Evolutionary conservation across 2,888 invertebrate genomes (phyloP), one percentile per base, ranked within the genome.

Genomic region (Hecatera dysodea): DNA sequence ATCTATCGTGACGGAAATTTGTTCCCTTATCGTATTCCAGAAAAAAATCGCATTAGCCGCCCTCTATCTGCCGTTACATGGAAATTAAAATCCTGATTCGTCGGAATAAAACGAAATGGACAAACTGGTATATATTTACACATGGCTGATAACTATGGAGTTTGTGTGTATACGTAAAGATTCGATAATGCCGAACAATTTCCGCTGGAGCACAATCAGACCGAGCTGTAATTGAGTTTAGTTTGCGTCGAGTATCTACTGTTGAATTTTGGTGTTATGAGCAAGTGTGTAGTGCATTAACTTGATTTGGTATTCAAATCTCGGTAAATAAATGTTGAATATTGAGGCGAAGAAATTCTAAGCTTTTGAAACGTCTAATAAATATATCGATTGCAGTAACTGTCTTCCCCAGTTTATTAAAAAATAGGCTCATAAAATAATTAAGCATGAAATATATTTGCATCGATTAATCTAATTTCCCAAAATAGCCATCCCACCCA

Each of bases 1-100:
- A 82, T 87, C 77, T 82, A 79, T 77, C 80, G 76, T 72, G 70
- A 65, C 89, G 90, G 91, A 91, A 91, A 91, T 91, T 90, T 86
- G 88, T 86, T 91, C 81, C 75, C 86, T 89, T 90, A 90, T 90
- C 90, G 80, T 78, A 78, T 82, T 76, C 79, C 81, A 75, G 84
- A 81, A 83, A 87, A 86, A 86, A 88, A 66, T 85, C 84, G 87
- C 88, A 87, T 90, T 88, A 86, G 81, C 84, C 70, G 74, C 70
- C 82, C 80, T 67, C 80, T 80, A 70, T 78, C 78, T 78, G 71
- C 52, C 65, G 64, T 79, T 72, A 70, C 77, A 79, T 82, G 83
- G 78, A 83, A 85, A 85, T 86, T 86, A 81, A 84, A 84, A 84
- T 78, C 75, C 70, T 62, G 71, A 78, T 75, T 84, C 73, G 75